Base-by-base conservation (phyloP, 2,888 invertebrate species). In the Apamea sordens region DNA sequence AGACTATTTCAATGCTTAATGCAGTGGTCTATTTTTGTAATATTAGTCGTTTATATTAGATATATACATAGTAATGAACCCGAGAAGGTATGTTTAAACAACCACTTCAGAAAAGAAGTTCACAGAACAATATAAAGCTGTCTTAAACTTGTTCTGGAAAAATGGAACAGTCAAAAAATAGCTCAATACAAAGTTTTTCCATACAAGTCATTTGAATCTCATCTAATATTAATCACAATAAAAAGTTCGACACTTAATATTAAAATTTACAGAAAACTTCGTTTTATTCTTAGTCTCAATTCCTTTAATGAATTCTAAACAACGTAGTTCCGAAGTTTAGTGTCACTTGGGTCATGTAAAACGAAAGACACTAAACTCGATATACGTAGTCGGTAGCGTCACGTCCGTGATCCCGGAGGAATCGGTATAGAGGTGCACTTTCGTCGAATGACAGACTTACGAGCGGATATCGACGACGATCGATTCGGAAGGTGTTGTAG, bases 351-450 rank as follows among this genome's bases (percentile, higher is more conserved):
- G 85, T 65, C 61, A 53, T 41, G 73, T 85, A 53, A 65, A 82
- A 41, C 53, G 64, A 36, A 64, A 79, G 64, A 82, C 64, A 50
- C 59, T 79, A 71, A 68, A 68, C 75, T 61, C 36, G n/a, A 85
- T 80, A 47, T 32, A 79, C 44, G 65, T 28, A 61, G 72, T 50
- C 64, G 15, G 18, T 13, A n/a, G 24, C 28, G 36, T 76, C 72
- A 59, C 56, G 72, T 65, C n/a, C 41, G 32, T 68, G 10, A 24
- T 82, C 82, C 64, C 68, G 1, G 4, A 28, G 83, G 71, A 41
- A 47, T 63, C 21, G 24, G 15, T 24, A 65, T 61, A 69, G 70
- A 82, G 53, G 59, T 84, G 77, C 86, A 84, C 86, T 84, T 76
- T 36, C 53, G 13, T 53, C 24, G 50, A 82, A 82, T 64, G 76